phyloP scores from a whole-genome alignment of 1,140 invertebrate species.

The Drosophila kanapiae region DNA sequence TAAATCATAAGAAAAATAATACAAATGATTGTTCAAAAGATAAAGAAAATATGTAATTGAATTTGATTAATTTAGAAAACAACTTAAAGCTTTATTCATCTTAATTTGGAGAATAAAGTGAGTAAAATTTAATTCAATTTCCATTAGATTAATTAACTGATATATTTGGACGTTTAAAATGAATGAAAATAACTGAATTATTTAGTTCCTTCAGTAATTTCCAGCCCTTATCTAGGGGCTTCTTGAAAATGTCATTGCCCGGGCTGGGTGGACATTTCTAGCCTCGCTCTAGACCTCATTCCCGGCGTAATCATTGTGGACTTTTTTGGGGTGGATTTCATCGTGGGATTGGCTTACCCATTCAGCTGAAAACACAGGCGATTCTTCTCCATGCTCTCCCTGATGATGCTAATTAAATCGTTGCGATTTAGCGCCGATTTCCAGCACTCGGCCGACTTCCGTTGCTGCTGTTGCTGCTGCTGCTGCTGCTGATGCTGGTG shows the following conservation, averaged over 20 bases:
- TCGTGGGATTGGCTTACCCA: constrained; percentile 86
- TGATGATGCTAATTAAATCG: constrained; percentile 93
- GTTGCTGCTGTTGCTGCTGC: constrained; percentile 41
- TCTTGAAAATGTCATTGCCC: constrained; percentile 20
- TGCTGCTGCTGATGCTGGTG: constrained; percentile 40
- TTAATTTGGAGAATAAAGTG: too few species aligned
- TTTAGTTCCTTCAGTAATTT: neutral
- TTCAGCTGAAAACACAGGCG: constrained; percentile 93
- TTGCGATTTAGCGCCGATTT: constrained; percentile 90
- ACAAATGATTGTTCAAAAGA: neutral
- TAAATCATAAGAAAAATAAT: constrained; percentile 1
- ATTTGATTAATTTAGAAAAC: neutral
- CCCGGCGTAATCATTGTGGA: constrained; percentile 25
- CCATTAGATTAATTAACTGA: neutral
- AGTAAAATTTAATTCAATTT: neutral
- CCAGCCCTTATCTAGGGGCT: neutral
- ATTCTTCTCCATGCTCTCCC: constrained; percentile 96
- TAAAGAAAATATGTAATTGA: neutral
- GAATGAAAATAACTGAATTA: neutral
- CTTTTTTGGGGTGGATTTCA: constrained; percentile 25
- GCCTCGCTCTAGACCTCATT: neutral
- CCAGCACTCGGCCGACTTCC: constrained; percentile 83
- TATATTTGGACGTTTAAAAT: neutral
- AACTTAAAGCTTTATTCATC: neutral
- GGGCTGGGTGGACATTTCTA: constrained; percentile 4